Conservation (phyloP, 2,797 vertebrate genomes). For the Clarias platycephalus region DNA sequence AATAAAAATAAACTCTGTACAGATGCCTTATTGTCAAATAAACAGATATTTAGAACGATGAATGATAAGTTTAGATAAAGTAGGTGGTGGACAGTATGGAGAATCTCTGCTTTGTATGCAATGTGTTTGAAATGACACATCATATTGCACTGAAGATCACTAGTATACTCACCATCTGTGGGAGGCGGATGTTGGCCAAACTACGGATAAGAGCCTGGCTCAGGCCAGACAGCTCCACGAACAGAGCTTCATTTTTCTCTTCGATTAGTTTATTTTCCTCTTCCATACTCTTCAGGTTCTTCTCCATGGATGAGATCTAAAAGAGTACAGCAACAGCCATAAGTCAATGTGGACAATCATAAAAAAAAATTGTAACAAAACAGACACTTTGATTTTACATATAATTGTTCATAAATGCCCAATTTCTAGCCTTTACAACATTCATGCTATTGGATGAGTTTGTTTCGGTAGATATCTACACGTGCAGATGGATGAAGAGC, state of each 20-base stretch:
- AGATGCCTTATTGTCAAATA: not conserved
- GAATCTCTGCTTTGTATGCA: not conserved
- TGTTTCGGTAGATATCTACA: not conserved
- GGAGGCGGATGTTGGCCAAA: slow-evolving; percentile 93
- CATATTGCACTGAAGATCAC: slow-evolving; percentile 20
- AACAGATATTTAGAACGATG: not conserved
- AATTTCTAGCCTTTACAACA: not conserved
- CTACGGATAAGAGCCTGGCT: slow-evolving; percentile 95
- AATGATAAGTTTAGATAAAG: not conserved
- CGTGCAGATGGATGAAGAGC: not conserved
- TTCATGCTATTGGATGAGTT: not conserved
- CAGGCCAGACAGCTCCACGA: slow-evolving; percentile 93
- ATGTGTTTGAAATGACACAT: slow-evolving; percentile 18
- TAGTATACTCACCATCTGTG: slow-evolving; percentile 85
- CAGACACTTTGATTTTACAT: too few relatives aligned
- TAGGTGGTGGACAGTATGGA: not conserved
- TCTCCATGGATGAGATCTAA: slow-evolving; percentile 97
- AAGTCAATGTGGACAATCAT: not conserved
- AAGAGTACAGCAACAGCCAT: not conserved
- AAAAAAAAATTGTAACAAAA: not conserved
- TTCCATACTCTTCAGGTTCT: slow-evolving; percentile 93
- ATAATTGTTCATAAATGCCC: not conserved
- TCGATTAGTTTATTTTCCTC: slow-evolving; percentile 97
- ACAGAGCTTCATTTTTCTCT: slow-evolving; percentile 93
- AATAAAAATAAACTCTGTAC: not conserved